These are phyloP conservation scores for Asobara japonica DNA, from an alignment of 1,140 invertebrate genomes.

Conservation along the genomic window DNA sequence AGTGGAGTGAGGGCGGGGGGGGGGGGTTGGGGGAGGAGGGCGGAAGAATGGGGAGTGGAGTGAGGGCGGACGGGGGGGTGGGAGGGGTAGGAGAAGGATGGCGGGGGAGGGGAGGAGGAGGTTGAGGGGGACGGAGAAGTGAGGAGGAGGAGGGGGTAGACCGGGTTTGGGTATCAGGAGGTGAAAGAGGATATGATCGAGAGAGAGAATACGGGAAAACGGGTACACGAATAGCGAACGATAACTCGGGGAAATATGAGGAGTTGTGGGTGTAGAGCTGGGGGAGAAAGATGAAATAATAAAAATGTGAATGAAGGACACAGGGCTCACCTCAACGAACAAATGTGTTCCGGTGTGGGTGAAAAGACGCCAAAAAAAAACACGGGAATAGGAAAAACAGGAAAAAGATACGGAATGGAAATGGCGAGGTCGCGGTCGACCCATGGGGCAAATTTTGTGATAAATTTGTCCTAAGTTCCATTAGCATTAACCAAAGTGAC, in stretches of 20 bases:
- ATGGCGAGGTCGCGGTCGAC: not conserved
- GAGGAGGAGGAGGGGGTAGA: not conserved
- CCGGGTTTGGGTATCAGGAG: not conserved
- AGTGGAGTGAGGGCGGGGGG: not conserved
- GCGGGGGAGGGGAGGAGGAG: not conserved
- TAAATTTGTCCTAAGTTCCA: no score
- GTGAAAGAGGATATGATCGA: not conserved
- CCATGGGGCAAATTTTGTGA: no score
- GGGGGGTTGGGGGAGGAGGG: no score
- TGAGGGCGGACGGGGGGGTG: no score
- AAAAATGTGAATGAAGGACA: slow-evolving; percentile 1
- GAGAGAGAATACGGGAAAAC: not conserved
- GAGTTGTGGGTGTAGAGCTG: not conserved
- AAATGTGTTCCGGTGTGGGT: no score
- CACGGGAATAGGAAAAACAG: not conserved
- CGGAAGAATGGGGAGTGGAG: no score
- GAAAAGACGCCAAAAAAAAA: not conserved
- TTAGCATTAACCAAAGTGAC: no score
- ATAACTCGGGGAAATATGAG: not conserved
- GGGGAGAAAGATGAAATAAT: not conserved
- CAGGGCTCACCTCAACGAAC: not conserved
- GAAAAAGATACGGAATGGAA: no score
- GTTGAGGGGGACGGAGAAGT: no score
- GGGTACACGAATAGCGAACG: not conserved
- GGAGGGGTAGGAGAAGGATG: no score